phyloP scores from a whole-genome alignment of 2,113 vertebrate genomes.

The Toxostoma redivivum region DNA sequence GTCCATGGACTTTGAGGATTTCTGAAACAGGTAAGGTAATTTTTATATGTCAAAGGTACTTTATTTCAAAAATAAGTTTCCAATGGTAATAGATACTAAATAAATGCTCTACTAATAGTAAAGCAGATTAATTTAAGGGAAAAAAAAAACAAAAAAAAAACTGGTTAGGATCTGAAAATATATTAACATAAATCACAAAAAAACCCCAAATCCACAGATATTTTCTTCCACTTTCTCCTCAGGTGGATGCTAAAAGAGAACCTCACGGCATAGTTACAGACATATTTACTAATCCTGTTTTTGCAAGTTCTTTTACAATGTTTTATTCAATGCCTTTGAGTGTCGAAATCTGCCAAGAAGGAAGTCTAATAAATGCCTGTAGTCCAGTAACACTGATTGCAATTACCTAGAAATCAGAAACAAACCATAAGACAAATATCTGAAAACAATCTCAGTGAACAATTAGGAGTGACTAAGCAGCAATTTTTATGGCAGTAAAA shows the following conservation, averaged over 20 bases:
- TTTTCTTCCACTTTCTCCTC: background rate
- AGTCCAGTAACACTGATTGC: background rate
- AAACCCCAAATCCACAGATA: background rate
- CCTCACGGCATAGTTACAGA: background rate
- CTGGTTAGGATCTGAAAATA: background rate
- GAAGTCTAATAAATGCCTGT: background rate
- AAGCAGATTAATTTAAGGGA: background rate
- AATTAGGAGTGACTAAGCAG: background rate
- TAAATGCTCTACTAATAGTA: background rate
- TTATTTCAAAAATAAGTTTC: background rate
- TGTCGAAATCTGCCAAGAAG: background rate
- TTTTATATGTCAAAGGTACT: background rate
- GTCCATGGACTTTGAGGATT: background rate
- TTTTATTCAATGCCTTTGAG: background rate
- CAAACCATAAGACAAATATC: background rate
- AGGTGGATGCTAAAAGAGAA: background rate
- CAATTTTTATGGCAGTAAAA: background rate
- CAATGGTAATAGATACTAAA: background rate
- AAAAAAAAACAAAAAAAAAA: background rate
- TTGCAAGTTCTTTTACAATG: background rate
- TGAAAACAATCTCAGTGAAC: background rate
- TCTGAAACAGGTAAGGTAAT: background rate
- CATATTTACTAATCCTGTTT: background rate
- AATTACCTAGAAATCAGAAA: background rate
- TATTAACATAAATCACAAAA: background rate